Percentiles rank a stretch among this genome's conserved stretches.
phyloP scores from a whole-genome alignment of 2,888 invertebrate genomes.

The Leptopilina myrica region DNA sequence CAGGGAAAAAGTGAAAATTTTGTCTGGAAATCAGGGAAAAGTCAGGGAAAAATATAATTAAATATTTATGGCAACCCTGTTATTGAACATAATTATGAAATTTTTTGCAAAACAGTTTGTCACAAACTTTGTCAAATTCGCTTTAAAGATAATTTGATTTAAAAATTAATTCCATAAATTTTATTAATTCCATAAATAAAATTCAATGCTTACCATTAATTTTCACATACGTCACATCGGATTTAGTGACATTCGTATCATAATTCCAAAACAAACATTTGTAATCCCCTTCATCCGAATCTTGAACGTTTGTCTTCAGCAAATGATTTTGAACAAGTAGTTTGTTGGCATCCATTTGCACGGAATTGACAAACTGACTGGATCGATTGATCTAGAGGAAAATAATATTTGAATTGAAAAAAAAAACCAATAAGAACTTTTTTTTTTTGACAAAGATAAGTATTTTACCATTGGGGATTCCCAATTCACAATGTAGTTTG shows the following conservation, averaged over 20 bases:
- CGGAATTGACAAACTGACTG: constrained; percentile 10
- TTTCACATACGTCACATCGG: constrained; percentile 6
- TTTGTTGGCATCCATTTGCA: constrained; percentile 31
- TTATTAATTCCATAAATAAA: too few species aligned
- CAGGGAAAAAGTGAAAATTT: too few species aligned
- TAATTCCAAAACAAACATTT: constrained; percentile 23
- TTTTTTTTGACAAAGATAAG: too few species aligned
- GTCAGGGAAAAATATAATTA: too few species aligned
- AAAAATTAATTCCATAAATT: too few species aligned
- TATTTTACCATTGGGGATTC: constrained; percentile 18
- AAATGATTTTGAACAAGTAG: constrained; percentile 26
- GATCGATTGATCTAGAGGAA: neutral
- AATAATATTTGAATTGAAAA: neutral
- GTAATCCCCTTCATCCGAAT: constrained; percentile 22
- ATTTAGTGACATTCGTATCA: constrained; percentile 2
- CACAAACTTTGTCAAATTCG: too few species aligned
- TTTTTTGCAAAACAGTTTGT: too few species aligned
- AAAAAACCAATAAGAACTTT: too few species aligned
- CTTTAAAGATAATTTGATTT: too few species aligned
- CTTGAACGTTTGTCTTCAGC: neutral
- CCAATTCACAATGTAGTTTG: neutral
- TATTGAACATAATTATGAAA: too few species aligned
- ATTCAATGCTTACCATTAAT: constrained; percentile 7
- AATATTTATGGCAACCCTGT: too few species aligned
- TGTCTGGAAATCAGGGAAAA: too few species aligned